Evolutionary conservation across 2,888 invertebrate genomes (phyloP), one percentile per base, ranked within the genome.

Genomic region (Villa cingulata): DNA sequence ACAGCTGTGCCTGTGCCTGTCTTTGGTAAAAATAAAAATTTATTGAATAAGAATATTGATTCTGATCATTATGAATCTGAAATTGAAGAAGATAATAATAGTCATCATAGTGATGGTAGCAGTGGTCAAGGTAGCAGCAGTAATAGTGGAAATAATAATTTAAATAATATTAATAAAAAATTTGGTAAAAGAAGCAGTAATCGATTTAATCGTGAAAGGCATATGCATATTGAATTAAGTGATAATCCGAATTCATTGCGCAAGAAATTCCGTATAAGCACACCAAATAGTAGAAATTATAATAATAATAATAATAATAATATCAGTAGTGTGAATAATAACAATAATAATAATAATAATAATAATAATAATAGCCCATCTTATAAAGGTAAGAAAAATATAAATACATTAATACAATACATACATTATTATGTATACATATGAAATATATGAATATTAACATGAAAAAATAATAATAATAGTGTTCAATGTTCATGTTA

Each of bases 231-330:
- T 19, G 46, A 50, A 19, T 43, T 43, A 15, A 48, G 16, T 20
- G 63, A 57, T 36, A 61, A 61, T 51, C 60, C 61, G 10, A 57
- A 60, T 50, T 65, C 67, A 44, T 52, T 69, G 53, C 65, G 68
- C 29, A 68, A 69, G 52, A 69, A 68, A 54, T 68, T 68, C 46
- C 67, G 68, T 3, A 59, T 68, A 19, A 66, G 62, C 52, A 63
- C 59, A 48, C 47, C 47, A 34, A 48, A 48, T 34, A 39, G 18
- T 16, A 43, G 38, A 23, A 48, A 41, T 17, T 43, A 49, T 47
- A 41, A 29, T 41, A 37, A 43, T 27, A 50, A 14, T 14, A 45
- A 41, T 19, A 46, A 48, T 38, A 53, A 48, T 44, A 51, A 51
- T 23, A 50, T 48, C 36, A 47, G 43, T 29, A 41, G 49, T 45